Conservation (phyloP, 37 sponge, comb jelly and placozoan genomes). For the Halichondria panicea region DNA sequence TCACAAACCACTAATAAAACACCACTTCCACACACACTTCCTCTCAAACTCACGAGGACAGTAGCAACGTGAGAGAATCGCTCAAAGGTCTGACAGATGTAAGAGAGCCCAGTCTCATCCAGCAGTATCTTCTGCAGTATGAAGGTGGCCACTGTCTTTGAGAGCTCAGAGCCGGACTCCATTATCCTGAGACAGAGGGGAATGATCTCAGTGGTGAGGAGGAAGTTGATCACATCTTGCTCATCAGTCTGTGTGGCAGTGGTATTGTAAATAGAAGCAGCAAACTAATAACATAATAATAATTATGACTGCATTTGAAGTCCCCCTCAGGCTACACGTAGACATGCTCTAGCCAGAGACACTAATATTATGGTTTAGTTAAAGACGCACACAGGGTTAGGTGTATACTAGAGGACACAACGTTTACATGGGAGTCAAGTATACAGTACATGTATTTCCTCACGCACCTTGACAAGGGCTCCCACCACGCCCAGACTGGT, state of each 20-base stretch:
- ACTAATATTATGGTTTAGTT: slow-evolving; percentile 4
- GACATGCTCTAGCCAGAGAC: too few relatives aligned
- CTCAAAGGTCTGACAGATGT: slow-evolving; percentile 98
- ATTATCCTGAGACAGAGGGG: slow-evolving; percentile 96
- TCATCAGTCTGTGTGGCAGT: slow-evolving; percentile 81
- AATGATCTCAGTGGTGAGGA: slow-evolving; percentile 96
- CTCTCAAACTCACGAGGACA: slow-evolving; percentile 66
- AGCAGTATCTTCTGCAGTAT: slow-evolving; percentile 97
- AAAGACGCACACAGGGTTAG: too few relatives aligned
- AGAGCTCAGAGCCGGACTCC: slow-evolving; percentile 96
- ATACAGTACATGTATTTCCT: too few relatives aligned
- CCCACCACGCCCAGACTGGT: slow-evolving; percentile 99
- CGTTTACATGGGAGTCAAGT: too few relatives aligned
- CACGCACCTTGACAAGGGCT: slow-evolving; percentile 88
- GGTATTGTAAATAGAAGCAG: not conserved
- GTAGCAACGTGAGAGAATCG: slow-evolving; percentile 95
- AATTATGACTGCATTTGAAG: not conserved
- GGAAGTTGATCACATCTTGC: slow-evolving; percentile 94
- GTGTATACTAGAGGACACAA: too few relatives aligned
- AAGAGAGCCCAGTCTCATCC: slow-evolving; percentile 93
- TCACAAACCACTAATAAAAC: not conserved
- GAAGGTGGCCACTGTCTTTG: slow-evolving; percentile 97
- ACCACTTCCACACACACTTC: not conserved
- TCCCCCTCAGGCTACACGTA: too few relatives aligned
- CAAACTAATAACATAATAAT: not conserved